phyloP scores from a whole-genome alignment of 2,888 invertebrate species.

The Entomobrya multifasciata region DNA sequence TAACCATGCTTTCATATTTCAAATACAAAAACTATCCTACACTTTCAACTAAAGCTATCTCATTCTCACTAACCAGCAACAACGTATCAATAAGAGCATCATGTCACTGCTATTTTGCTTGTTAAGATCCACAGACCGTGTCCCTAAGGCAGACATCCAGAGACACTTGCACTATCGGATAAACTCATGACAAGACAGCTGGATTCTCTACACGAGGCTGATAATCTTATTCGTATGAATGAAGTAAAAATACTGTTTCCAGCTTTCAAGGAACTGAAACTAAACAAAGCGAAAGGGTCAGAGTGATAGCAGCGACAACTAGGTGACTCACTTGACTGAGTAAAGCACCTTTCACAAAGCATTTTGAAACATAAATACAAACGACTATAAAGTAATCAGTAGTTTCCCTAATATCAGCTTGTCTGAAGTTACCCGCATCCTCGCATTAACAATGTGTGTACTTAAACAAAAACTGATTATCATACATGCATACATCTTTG shows the following conservation, averaged over 20 bases:
- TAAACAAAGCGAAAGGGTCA: conserved; percentile 6
- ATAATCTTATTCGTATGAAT: too few relatives aligned
- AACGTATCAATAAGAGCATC: conserved; percentile 17
- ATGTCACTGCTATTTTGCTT: conserved; percentile 17
- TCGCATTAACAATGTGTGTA: background rate
- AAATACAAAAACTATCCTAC: too few relatives aligned
- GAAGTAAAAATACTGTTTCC: background rate
- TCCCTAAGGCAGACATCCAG: conserved; percentile 25
- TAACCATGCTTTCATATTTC: background rate
- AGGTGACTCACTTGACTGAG: too few relatives aligned
- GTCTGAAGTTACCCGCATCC: too few relatives aligned
- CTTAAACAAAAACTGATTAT: too few relatives aligned
- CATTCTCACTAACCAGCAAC: background rate
- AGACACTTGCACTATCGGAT: conserved; percentile 18
- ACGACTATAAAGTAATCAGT: background rate
- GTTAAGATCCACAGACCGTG: background rate
- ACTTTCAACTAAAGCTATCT: too few relatives aligned
- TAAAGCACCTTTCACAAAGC: background rate
- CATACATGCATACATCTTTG: too few relatives aligned
- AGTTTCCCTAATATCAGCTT: too few relatives aligned
- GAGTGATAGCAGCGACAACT: background rate
- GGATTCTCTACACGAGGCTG: too few relatives aligned
- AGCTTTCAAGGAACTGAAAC: background rate
- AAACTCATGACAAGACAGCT: conserved; percentile 21
- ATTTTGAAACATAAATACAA: background rate